Conservation (phyloP, 2,797 vertebrate species). For the Sciaenops ocellatus region DNA sequence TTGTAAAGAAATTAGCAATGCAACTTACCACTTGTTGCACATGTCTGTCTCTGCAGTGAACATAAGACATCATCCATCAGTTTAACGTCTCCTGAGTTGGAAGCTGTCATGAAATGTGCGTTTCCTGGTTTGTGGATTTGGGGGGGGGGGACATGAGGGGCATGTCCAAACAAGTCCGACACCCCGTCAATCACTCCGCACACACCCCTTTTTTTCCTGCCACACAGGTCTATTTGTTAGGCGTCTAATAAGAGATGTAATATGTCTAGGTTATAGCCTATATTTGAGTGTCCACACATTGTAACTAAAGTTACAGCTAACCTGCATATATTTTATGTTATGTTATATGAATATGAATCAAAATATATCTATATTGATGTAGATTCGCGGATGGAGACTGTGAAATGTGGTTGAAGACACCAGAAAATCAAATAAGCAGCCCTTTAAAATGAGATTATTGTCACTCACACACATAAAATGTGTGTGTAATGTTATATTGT, state of each 20-base stretch:
- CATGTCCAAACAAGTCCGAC: conserved; percentile 60
- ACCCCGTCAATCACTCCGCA: neutral
- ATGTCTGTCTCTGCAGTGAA: neutral
- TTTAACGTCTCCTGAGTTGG: neutral
- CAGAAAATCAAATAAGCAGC: too few species aligned
- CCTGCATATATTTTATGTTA: too few species aligned
- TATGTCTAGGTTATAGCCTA: neutral
- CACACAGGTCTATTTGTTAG: neutral
- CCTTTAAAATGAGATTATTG: too few species aligned
- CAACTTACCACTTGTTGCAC: conserved; percentile 19
- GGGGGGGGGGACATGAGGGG: conserved; percentile 10
- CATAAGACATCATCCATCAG: neutral
- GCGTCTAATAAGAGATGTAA: neutral
- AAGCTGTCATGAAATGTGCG: neutral
- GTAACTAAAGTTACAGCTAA: too few species aligned
- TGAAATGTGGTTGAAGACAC: too few species aligned
- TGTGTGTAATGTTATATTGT: too few species aligned
- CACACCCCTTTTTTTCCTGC: neutral
- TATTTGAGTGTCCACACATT: too few species aligned
- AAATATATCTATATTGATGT: too few species aligned
- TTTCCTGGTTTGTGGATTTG: neutral
- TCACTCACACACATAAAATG: too few species aligned
- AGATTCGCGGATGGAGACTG: too few species aligned
- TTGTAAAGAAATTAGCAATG: neutral
- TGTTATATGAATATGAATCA: too few species aligned